phyloP scores from a whole-genome alignment of 2,797 vertebrate genomes.

The Platyrinchus mystaceus region DNA sequence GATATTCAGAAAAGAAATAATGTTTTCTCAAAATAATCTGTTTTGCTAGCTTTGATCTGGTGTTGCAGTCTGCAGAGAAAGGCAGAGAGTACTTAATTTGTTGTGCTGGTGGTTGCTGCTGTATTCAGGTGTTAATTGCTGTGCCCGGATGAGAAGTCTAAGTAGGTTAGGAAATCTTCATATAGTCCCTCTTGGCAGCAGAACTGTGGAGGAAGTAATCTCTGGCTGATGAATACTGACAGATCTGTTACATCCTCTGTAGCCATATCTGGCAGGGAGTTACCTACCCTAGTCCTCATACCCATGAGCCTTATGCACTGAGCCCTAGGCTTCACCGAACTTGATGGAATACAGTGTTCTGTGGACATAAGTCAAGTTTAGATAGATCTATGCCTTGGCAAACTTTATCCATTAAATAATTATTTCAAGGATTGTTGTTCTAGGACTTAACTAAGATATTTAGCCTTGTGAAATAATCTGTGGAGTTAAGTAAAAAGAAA shows the following conservation, averaged over 20 bases:
- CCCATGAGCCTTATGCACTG: neutral
- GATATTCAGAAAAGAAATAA: neutral
- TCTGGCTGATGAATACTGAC: neutral
- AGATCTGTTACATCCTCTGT: neutral
- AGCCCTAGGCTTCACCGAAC: neutral
- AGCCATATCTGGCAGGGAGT: neutral
- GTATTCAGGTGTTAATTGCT: neutral
- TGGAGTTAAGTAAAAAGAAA: neutral
- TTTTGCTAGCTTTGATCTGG: neutral
- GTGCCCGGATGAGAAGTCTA: neutral
- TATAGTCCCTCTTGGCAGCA: neutral
- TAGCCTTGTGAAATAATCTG: neutral
- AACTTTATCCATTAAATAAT: neutral
- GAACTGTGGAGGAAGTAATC: neutral
- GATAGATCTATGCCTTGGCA: neutral
- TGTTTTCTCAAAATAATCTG: neutral
- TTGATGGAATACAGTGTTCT: neutral
- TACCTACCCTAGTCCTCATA: neutral
- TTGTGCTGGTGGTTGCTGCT: neutral
- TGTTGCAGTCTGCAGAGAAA: neutral
- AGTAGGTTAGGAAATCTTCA: neutral
- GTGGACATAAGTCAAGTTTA: neutral
- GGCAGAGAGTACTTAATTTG: neutral
- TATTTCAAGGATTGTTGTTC: neutral
- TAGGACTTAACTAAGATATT: neutral